Evolutionary conservation across 2,113 vertebrate genomes (phyloP), one percentile per base, ranked within the genome.

Genomic region (Albula goreensis): DNA sequence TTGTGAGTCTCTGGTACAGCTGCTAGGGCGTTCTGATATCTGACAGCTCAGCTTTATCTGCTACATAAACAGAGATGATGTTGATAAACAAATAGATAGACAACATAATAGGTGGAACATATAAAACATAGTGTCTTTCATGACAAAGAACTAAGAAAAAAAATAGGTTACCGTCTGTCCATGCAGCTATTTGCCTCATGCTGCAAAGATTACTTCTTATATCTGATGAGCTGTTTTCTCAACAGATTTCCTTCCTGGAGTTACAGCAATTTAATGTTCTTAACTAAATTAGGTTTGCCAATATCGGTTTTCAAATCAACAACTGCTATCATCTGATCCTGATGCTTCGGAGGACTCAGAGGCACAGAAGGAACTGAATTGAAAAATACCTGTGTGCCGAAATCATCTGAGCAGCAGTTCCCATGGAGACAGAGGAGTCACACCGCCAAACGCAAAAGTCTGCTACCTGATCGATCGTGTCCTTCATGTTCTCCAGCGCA

Each of bases 341-440:
- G 25, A 31, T 31, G n/a, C 22, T 31, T 74, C n/a, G 8, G 70
- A 74, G 70, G 70, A 74, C 70, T 10, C 22, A 22, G 70, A n/a
- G 31, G 70, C 8, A n/a, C 22, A 31, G 70, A 74, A 70, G 22
- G 63, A 70, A 22, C 8, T 70, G 63, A 70, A 70, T 70, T 70
- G 63, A 70, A 70, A 70, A 70, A 74, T 74, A 74, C 70, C 70
- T 74, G 70, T 31, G n/a, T 22, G 17, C 60, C 22, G 60, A 7
- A 66, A 74, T 74, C 6, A 31, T 74, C n/a, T 8, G 70, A 74
- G 70, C 22, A 74, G 70, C 70, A 74, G 70, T 74, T 74, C n/a
- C 70, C 70, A 74, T 74, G 70, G 70, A 74, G 70, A 74, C 70
- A 74, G 70, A n/a, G n/a, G 25, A 74, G 70, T 74, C 70, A 74